Evolutionary conservation across 2,797 vertebrate genomes (phyloP).

Genomic region (Trachops cirrhosus): DNA sequence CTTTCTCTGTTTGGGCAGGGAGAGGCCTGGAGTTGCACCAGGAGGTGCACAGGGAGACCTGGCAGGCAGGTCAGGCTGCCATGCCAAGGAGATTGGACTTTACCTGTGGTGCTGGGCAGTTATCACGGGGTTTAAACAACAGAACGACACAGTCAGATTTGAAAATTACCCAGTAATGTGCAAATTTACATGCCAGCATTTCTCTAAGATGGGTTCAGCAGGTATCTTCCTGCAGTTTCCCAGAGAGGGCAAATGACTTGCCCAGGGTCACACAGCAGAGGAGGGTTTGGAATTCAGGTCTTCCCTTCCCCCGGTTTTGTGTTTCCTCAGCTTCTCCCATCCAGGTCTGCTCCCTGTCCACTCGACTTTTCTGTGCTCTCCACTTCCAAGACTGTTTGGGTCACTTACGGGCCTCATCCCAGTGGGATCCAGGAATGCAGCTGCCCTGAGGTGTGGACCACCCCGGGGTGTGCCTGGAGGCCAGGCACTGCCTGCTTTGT

Average conservation of each 20-base stretch:
- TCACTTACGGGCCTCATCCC: constrained; percentile 53
- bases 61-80: background rate
- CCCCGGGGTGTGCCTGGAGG: background rate
- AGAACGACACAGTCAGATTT: background rate
- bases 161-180: background rate
- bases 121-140: background rate
- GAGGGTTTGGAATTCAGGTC: background rate
- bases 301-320: background rate
- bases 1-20: background rate
- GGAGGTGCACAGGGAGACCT: background rate
- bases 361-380: background rate
- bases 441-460: constrained; percentile 28
- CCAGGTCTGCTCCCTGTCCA: constrained; percentile 10
- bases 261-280: background rate
- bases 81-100: background rate
- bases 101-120: too few species aligned
- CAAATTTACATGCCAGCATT: background rate
- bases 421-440: background rate
- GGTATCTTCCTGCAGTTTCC: background rate
- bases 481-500: background rate
- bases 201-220: background rate
- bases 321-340: background rate
- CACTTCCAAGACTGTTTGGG: constrained; percentile 11
- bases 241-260: background rate
- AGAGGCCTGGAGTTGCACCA: background rate